Percentiles rank a stretch among this genome's conserved stretches.
Conservation (phyloP, 2,113 vertebrate species). For the Carettochelys insculpta region DNA sequence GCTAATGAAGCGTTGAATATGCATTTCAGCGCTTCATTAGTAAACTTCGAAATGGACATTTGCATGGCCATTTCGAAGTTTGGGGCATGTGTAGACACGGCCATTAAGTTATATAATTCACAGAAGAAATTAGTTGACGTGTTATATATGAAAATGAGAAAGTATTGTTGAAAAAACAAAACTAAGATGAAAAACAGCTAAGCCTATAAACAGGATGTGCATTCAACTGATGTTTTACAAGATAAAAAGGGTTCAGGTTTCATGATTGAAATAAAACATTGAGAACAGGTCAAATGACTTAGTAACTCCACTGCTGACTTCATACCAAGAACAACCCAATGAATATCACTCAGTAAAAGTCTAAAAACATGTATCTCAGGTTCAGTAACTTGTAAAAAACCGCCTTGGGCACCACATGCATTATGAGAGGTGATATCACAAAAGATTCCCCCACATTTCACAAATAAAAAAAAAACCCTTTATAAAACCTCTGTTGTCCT, state of each 20-base stretch:
- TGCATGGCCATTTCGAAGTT: too few species aligned
- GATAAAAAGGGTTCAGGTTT: neutral
- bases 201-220: neutral
- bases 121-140: neutral
- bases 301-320: conserved; percentile 1
- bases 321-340: conserved; percentile 1
- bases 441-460: neutral
- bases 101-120: neutral
- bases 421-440: neutral
- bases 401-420: neutral
- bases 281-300: conserved; percentile 4
- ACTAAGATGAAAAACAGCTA: neutral
- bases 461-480: neutral
- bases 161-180: neutral
- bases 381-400: neutral
- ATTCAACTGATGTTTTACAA: neutral
- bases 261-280: neutral
- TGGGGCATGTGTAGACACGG: too few species aligned
- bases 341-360: conserved; percentile 1
- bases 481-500: neutral
- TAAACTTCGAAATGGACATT: too few species aligned
- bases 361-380: neutral
- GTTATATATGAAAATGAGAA: neutral
- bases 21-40: too few species aligned
- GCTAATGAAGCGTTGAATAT: too few species aligned